Evolutionary conservation across 1,140 invertebrate genomes (phyloP), one percentile per base, ranked within the genome.

Genomic region (Coptotermes formosanus): DNA sequence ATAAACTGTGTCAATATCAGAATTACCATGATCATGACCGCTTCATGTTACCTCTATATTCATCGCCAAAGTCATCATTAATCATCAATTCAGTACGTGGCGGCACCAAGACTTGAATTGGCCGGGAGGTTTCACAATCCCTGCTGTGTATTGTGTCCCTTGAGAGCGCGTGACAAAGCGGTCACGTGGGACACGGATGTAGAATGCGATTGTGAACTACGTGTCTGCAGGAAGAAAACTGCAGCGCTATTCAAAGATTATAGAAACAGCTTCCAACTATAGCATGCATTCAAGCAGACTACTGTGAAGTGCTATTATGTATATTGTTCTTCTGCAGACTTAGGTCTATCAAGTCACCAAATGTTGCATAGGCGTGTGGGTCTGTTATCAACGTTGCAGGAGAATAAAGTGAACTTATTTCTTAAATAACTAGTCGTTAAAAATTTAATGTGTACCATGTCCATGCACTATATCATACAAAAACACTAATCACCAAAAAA

Each of bases 111-210:
- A 30, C 64, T 75, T 75, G 64, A 75, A 75, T 75, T 75, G 64
- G 64, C 64, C 64, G 82, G 82, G 81, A 44, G 43, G 82, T 83
- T 44, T 44, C n/a, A 32, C 82, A 32, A 44, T 23, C 38, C 43
- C 82, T 38, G 38, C 38, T 43, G 48, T 52, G 84, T 64, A 85
- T 85, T 85, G 48, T 85, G 84, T 82, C 85, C 85, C 64, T 85
- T 14, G 85, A 44, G 85, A 85, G 38, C 23, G 64, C 2, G 45
- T 85, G 85, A 85, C 85, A 82, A 85, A 85, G 85, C 85, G 64
- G n/a, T 64, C 55, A 30, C 85, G 11, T 23, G 69, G 85, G 59
- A 38, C 45, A 44, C n/a, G 64, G 30, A 85, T 4, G 48, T 19
- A 64, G 83, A 83, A 64, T 38, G 83, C 14, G 48, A 84, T 30